Conservation (phyloP, 2,113 vertebrate genomes). For the Willisornis vidua region DNA sequence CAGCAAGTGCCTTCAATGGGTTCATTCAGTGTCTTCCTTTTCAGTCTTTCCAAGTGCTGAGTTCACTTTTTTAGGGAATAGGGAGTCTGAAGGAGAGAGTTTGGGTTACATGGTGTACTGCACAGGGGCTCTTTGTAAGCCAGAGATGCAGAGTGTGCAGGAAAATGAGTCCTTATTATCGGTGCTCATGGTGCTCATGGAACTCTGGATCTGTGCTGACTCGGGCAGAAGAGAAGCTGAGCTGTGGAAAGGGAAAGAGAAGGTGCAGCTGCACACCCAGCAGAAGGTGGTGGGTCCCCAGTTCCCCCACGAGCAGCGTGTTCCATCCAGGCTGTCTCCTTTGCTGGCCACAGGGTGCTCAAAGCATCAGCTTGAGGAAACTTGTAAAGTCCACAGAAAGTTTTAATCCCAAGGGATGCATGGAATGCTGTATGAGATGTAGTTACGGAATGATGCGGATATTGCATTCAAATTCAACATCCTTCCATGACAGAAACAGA, state of each 20-base stretch:
- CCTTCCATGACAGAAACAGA: background rate
- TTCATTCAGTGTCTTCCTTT: conserved; percentile 42
- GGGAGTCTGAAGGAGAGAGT: background rate
- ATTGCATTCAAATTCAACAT: background rate
- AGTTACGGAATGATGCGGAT: background rate
- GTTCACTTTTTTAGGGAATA: background rate
- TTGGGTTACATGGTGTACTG: background rate
- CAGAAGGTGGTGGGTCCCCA: background rate
- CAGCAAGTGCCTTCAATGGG: background rate
- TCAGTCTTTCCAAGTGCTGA: conserved; percentile 25
- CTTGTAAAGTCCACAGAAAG: background rate
- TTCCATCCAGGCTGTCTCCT: background rate
- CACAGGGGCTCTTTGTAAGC: background rate
- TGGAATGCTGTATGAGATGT: background rate
- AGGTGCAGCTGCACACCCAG: background rate
- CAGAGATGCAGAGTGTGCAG: background rate
- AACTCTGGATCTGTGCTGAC: background rate
- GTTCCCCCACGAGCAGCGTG: fast-evolving
- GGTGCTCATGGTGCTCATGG: fast-evolving
- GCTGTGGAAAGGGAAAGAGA: background rate
- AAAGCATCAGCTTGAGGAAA: background rate
- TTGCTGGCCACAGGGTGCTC: background rate
- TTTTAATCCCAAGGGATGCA: background rate
- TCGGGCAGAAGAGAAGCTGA: background rate
- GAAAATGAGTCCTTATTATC: background rate